Evolutionary conservation across 2,888 invertebrate genomes (phyloP), one percentile per base, ranked within the genome.

Genomic region (Dendrolimus houi): DNA sequence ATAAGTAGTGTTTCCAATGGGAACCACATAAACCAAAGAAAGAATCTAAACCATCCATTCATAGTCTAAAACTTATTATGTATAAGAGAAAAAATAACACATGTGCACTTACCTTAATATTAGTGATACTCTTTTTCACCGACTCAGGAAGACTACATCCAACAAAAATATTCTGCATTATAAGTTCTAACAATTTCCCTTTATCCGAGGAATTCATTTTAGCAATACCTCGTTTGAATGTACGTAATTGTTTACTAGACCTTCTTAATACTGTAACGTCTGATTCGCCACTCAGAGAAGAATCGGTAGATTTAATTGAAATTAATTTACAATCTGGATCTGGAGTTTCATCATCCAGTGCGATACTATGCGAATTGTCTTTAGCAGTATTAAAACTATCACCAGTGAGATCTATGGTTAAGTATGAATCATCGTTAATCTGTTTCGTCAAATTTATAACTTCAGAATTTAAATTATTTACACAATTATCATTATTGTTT

Each of bases 331-430:
- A 47, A 47, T 47, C 47, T 10, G 9, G 9, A 12, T 12, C 9
- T 9, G 2, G 9, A 9, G 12, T 2, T 0, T 9, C 12, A 47
- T 47, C 12, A 12, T 47, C 47, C 8, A 47, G 9, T 10, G 9
- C 12, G 12, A 10, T 10, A 9, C 9, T 10, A 10, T 9, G 9
- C 9, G 9, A 10, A 12, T 47, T 47, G 9, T 12, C 47, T 47
- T 47, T 12, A 47, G 47, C 47, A 47, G 47, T 47, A 47, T 47
- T 47, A 47, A 47, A 64, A 42, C 66, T 67, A 3, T 75, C 73
- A 0, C 63, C 58, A 1, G 89, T 88, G 56, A 90, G 71, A 67
- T 89, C 89, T 64, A 89, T 85, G 0, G 89, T 90, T 56, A 83
- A 58, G 61, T 71, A 87, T 0, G 85, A 81, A 58, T 81, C 78